These are phyloP conservation scores for Stercorarius parasiticus DNA, from an alignment of 2,113 vertebrate genomes.

Conservation along the genomic window DNA sequence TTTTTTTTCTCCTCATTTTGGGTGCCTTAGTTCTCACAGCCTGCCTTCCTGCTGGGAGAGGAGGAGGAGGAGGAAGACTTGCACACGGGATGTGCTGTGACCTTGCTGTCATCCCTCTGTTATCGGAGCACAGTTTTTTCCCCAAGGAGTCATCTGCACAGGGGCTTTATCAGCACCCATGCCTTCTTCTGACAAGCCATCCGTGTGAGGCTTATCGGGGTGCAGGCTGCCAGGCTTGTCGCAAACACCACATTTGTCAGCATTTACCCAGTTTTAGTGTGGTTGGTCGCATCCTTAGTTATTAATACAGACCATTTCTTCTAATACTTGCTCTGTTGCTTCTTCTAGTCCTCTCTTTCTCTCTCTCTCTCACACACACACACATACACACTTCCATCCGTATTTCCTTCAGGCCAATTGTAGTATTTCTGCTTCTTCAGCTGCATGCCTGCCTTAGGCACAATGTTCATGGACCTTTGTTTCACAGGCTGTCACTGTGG, in stretches of 20 bases:
- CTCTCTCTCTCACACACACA: background rate
- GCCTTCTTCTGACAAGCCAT: background rate
- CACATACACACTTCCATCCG: background rate
- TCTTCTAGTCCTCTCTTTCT: background rate
- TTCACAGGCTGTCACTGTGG: background rate
- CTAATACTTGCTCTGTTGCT: background rate
- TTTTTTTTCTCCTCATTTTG: background rate
- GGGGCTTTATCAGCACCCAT: background rate
- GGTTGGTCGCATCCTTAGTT: background rate
- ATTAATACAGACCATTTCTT: background rate
- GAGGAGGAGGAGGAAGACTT: background rate
- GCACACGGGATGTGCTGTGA: background rate
- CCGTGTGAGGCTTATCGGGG: background rate
- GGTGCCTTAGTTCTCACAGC: background rate
- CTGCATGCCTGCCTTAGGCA: background rate
- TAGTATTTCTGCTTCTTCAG: background rate
- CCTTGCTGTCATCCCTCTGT: background rate
- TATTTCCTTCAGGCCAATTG: background rate
- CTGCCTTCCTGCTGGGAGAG: background rate
- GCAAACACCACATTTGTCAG: background rate
- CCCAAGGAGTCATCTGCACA: background rate
- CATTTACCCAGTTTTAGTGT: background rate
- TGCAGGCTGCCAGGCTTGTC: background rate
- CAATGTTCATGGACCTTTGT: rapidly evolving
- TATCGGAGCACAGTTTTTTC: background rate